These are phyloP conservation scores for Zaprionus kolodkinae DNA, from an alignment of 1,140 invertebrate species.

Conservation along the genomic window DNA sequence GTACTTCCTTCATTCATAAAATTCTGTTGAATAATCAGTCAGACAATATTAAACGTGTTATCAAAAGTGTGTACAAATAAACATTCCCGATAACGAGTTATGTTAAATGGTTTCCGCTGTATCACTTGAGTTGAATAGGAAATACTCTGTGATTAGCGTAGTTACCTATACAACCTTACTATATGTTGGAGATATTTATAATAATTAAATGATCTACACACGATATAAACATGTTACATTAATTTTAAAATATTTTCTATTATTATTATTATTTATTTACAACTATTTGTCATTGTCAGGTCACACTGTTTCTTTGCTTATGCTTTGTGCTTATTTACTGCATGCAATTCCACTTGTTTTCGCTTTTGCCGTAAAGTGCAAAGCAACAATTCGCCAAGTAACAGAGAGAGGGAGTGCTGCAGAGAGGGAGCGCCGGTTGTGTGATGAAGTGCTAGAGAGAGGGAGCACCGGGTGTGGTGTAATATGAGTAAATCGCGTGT, in stretches of 20 bases:
- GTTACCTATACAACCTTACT: not conserved
- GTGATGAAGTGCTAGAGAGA: not conserved
- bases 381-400: slow-evolving; percentile 51
- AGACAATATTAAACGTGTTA: not conserved
- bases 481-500: slow-evolving; percentile 33
- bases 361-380: slow-evolving; percentile 58
- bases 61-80: not conserved
- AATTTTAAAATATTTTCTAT: no score
- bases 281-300: not conserved
- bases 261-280: not conserved
- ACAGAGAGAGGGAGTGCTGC: not conserved
- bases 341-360: slow-evolving; percentile 63
- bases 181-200: not conserved
- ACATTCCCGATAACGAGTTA: not conserved
- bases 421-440: not conserved
- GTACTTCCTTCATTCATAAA: slow-evolving; percentile 2
- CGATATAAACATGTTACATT: no score
- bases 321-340: slow-evolving; percentile 57
- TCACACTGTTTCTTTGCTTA: slow-evolving; percentile 27
- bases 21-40: not conserved
- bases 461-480: slow-evolving; percentile 1
- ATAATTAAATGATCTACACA: no score
- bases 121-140: not conserved
- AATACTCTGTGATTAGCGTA: not conserved
- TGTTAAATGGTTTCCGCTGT: not conserved